Conservation (phyloP, 1,140 invertebrate species). For the Drosophila pseudoananassae region DNA sequence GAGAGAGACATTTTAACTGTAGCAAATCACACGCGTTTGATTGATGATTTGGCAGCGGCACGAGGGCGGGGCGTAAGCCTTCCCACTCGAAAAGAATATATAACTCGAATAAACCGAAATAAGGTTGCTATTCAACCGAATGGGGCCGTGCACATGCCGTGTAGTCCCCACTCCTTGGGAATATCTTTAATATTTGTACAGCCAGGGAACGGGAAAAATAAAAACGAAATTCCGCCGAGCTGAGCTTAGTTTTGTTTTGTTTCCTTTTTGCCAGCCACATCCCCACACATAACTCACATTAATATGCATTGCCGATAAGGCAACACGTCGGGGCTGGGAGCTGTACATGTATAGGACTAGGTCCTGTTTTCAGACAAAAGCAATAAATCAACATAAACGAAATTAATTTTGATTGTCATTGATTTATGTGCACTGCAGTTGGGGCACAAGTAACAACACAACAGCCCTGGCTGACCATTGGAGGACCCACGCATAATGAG, state of each 20-base stretch:
- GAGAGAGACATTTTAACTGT: constrained; percentile 80
- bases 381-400: constrained; percentile 77
- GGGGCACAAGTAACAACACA: constrained; percentile 15
- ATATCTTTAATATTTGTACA: constrained; percentile 63
- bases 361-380: constrained; percentile 57
- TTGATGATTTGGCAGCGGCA: constrained; percentile 73
- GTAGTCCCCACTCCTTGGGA: neutral
- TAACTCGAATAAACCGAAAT: constrained; percentile 29
- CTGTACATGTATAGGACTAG: too few species aligned
- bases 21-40: constrained; percentile 80
- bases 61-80: constrained; percentile 25
- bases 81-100: constrained; percentile 6
- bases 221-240: constrained; percentile 18
- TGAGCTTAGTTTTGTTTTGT: constrained; percentile 52
- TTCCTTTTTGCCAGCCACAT: constrained; percentile 17
- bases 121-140: constrained; percentile 45
- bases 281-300: constrained; percentile 56
- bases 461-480: constrained; percentile 29
- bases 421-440: constrained; percentile 75
- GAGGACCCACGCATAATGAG: constrained; percentile 49
- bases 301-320: constrained; percentile 77
- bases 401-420: constrained; percentile 83
- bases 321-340: constrained; percentile 2
- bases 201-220: constrained; percentile 14
- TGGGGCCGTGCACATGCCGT: constrained; percentile 50